Evolutionary conservation across 2,888 invertebrate genomes (phyloP).

Genomic region (Tetramorium bicarinatum): DNA sequence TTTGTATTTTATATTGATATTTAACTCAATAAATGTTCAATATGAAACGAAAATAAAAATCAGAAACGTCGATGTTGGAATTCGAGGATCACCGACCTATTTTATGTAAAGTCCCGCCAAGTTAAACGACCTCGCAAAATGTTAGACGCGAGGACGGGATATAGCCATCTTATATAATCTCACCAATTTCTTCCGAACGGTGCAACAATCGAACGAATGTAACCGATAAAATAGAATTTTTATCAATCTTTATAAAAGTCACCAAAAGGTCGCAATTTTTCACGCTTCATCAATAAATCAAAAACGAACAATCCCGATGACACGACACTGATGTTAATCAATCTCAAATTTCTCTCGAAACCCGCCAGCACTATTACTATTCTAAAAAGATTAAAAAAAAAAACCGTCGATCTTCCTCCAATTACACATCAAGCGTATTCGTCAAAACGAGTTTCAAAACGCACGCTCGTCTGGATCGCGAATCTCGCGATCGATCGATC

Average conservation of each 20-base stretch:
- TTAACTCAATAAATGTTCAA: conserved; percentile 2
- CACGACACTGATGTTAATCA: neutral
- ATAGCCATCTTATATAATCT: conserved; percentile 46
- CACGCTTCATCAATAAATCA: neutral
- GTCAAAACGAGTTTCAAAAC: neutral
- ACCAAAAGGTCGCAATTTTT: neutral
- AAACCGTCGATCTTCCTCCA: neutral
- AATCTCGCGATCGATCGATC: neutral
- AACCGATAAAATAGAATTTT: neutral
- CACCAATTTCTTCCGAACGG: neutral
- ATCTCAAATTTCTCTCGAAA: neutral
- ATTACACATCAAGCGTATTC: neutral
- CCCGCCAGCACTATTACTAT: neutral
- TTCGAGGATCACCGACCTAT: conserved; percentile 29
- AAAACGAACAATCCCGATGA: neutral
- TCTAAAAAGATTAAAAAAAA: neutral
- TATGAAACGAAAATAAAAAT: neutral
- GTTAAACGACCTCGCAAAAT: conserved; percentile 48
- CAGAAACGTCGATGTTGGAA: conserved; percentile 19
- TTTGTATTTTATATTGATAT: neutral
- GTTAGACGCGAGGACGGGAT: conserved; percentile 14
- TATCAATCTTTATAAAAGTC: neutral
- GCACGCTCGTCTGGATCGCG: neutral
- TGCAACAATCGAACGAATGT: conserved; percentile 9
- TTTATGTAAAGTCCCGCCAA: conserved; percentile 30